These are phyloP conservation scores for Steatornis caripensis DNA, from an alignment of 2,113 vertebrate genomes.

Conservation along the genomic window DNA sequence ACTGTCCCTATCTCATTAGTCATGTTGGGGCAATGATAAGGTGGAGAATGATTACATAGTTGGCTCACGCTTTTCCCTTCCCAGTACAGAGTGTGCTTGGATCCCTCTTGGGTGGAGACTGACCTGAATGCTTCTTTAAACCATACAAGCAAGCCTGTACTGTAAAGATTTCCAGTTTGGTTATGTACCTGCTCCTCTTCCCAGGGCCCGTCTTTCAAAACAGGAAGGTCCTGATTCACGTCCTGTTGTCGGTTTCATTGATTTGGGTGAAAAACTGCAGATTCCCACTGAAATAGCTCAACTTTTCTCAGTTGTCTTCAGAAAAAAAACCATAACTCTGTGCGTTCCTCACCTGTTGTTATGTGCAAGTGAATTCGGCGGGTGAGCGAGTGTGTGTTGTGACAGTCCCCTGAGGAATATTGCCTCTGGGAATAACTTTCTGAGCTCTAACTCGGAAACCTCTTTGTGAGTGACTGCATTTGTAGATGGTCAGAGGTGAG, in stretches of 20 bases:
- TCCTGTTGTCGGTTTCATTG: neutral
- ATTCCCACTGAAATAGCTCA: neutral
- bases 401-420: neutral
- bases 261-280: neutral
- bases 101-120: conserved; percentile 58
- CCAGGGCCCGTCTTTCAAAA: conserved; percentile 36
- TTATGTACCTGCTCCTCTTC: conserved; percentile 15
- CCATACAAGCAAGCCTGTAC: neutral
- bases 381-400: neutral
- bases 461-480: neutral
- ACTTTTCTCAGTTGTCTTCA: neutral
- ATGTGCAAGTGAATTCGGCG: neutral
- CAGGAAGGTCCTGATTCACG: neutral
- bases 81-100: conserved; percentile 23
- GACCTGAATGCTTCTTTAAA: conserved; percentile 50
- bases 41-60: conserved; percentile 66
- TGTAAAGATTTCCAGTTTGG: conserved; percentile 59
- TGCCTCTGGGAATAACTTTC: neutral
- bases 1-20: conserved; percentile 42
- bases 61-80: conserved; percentile 63
- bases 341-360: neutral
- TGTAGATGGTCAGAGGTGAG: neutral
- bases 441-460: neutral
- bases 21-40: conserved; percentile 59
- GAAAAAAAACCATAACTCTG: neutral